A percentile compares a stretch with the other conserved stretches of the same genome.
Evolutionary conservation across 2,797 vertebrate species (phyloP).

Genomic region (Microtus agrestis): DNA sequence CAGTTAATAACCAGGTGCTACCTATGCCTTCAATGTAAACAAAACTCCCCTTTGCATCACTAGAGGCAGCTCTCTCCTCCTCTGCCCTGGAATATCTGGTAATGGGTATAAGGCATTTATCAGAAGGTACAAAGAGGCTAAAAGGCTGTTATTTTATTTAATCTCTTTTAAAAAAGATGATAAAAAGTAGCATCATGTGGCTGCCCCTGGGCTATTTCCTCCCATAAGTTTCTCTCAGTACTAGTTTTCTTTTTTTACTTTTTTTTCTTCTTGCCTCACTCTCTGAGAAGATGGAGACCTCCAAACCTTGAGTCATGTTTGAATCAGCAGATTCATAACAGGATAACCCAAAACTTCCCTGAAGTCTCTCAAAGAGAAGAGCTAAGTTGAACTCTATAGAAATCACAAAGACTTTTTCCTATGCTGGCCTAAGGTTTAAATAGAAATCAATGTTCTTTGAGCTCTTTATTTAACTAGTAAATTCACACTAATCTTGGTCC

Average conservation of each 20-base stretch:
- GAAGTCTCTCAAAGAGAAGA: not conserved
- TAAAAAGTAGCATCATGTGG: not conserved
- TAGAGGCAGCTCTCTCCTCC: not conserved
- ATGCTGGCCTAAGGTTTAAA: conserved; percentile 13
- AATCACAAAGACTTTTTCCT: conserved; percentile 13
- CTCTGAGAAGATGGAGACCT: not conserved
- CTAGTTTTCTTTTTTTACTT: not conserved
- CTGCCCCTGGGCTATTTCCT: not conserved
- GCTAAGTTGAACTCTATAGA: not conserved
- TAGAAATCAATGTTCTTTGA: conserved; percentile 56
- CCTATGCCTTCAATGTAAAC: not conserved
- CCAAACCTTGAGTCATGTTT: not conserved
- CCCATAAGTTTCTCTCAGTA: not conserved
- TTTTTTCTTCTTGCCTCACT: not conserved
- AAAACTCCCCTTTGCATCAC: not conserved
- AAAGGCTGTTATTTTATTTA: not conserved
- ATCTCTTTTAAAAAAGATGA: not conserved
- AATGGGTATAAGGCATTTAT: not conserved
- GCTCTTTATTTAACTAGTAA: conserved; percentile 53
- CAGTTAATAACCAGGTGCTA: not conserved
- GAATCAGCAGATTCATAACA: not conserved
- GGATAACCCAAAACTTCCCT: not conserved
- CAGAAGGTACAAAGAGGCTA: not conserved
- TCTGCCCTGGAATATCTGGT: not conserved
- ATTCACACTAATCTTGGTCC: conserved; percentile 20